Evolutionary conservation across 2,888 invertebrate species (phyloP).

Genomic region (Catonia carolina): DNA sequence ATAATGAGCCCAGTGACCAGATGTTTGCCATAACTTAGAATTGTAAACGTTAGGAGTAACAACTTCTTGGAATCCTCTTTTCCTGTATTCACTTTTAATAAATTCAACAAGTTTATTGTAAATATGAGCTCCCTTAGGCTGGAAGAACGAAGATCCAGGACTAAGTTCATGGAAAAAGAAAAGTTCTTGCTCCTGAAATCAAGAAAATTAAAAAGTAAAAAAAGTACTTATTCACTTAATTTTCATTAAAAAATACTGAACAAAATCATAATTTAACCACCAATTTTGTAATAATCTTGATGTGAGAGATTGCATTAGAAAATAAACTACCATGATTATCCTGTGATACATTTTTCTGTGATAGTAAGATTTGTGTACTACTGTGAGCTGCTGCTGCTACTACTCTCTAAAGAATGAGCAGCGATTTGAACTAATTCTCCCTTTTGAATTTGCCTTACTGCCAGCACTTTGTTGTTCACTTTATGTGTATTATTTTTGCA

Average conservation of each 20-base stretch:
- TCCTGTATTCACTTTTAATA: constrained; percentile 76
- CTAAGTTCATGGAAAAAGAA: constrained; percentile 98
- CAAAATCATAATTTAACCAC: not conserved
- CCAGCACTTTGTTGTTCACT: too few relatives aligned
- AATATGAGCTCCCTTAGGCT: constrained; percentile 92
- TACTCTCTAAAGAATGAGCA: too few relatives aligned
- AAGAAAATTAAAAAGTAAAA: constrained; percentile 23
- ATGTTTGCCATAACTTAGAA: constrained; percentile 92
- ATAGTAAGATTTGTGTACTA: too few relatives aligned
- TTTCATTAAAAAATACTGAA: not conserved
- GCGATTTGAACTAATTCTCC: too few relatives aligned
- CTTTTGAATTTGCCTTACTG: too few relatives aligned
- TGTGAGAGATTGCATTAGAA: not conserved
- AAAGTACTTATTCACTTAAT: too few relatives aligned
- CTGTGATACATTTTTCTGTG: too few relatives aligned
- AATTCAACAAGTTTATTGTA: constrained; percentile 90
- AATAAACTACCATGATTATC: not conserved
- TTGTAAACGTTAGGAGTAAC: constrained; percentile 95
- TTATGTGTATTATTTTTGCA: too few relatives aligned
- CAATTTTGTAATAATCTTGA: constrained; percentile 2
- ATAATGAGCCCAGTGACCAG: constrained; percentile 98
- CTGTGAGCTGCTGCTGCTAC: too few relatives aligned
- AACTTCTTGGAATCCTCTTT: constrained; percentile 91
- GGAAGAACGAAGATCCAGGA: constrained; percentile 98
- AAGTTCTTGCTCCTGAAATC: constrained; percentile 81